Evolutionary conservation across 2,797 vertebrate species (phyloP).

Genomic region (Myotis pilosus): DNA sequence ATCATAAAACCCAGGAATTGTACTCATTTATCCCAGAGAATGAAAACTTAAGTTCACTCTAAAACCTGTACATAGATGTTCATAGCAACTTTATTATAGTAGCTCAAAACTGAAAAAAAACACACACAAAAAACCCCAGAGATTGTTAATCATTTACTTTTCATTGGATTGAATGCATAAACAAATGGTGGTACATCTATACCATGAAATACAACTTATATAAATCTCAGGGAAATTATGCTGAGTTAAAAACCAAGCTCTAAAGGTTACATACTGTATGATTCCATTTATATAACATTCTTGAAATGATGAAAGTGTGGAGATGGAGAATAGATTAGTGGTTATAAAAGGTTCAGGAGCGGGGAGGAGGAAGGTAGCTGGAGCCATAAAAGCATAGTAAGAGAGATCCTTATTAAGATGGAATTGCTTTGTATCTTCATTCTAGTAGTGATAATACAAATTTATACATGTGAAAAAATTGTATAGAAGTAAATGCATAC

Average conservation of each 20-base stretch:
- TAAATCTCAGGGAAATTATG: background rate
- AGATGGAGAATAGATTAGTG: background rate
- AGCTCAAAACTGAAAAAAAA: background rate
- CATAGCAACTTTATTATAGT: background rate
- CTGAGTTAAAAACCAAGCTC: background rate
- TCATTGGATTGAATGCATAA: background rate
- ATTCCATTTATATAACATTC: constrained; percentile 8
- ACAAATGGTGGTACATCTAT: background rate
- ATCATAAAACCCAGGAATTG: constrained; percentile 15
- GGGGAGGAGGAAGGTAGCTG: background rate
- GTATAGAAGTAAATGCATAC: background rate
- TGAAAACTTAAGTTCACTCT: background rate
- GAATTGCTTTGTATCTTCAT: background rate
- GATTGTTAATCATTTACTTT: background rate
- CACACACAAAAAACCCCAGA: background rate
- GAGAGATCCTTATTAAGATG: background rate
- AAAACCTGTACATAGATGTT: background rate
- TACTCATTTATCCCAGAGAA: constrained; percentile 26
- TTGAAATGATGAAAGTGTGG: background rate
- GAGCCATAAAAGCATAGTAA: background rate
- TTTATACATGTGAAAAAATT: background rate
- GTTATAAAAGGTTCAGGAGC: background rate
- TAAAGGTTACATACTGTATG: background rate
- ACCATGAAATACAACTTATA: background rate
- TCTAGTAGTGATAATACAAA: background rate